Base-by-base conservation (phyloP, 2,113 vertebrate species). In the Rhombomys opimus region DNA sequence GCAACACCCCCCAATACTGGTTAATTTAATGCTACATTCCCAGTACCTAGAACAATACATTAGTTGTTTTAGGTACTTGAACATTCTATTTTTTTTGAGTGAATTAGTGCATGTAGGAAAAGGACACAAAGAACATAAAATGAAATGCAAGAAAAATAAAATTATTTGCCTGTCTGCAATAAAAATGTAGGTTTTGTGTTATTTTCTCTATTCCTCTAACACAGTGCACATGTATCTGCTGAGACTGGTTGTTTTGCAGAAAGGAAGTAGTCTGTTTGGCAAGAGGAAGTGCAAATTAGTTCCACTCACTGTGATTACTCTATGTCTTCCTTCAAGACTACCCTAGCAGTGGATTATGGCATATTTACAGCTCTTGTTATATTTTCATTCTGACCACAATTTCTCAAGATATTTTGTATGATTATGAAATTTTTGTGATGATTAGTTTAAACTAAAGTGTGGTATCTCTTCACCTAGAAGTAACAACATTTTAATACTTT, bases 41-140 rank as follows among this genome's bases (percentile, higher is more conserved):
- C 8, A 50, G 32, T 92, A 84, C 6, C 7, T 89, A 87, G 27
- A 25, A 84, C 4, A 46, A 92, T 38, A 22, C 68, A 13, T 78
- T 6, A 84, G 20, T 25, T 67, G 5, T 38, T 86, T 0, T 86
- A 86, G 23, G 68, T 78, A n/a, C 67, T 95, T 89, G 41, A 89
- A 81, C 77, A 77, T 61, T 87, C 90, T 84, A 92, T 94, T 90
- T 86, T 94, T 46, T 95, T 90, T 87, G 7, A 78, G 88, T 95
- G 2, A 68, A 87, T 72, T 80, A 35, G 32, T 46, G 30, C 84
- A 70, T 89, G 41, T 61, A 52, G 59, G 52, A 27, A 52, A 11
- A 85, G 17, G 23, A 61, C 5, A 72, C 75, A 50, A 38, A 32
- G 9, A 78, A 90, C 6, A 57, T 22, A 70, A 6, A 59, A 54